Conservation (phyloP, 2,797 vertebrate species). For the Mus caroli region DNA sequence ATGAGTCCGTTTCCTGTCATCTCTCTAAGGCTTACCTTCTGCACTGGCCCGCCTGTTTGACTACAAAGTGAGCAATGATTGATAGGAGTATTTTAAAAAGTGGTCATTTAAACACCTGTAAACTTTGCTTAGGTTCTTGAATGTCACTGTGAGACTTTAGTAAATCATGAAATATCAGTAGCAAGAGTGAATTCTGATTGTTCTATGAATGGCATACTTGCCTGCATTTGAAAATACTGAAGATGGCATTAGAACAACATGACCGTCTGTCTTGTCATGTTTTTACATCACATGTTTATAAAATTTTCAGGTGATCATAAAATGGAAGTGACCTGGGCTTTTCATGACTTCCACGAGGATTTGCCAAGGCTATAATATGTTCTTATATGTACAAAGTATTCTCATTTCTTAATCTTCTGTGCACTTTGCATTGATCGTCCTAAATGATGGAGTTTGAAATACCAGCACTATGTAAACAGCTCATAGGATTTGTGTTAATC, state of each 20-base stretch:
- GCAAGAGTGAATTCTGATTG: not conserved
- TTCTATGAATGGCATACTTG: not conserved
- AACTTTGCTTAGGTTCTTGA: not conserved
- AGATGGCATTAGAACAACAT: not conserved
- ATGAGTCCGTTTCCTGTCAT: no score
- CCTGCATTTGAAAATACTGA: not conserved
- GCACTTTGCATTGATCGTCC: conserved; percentile 66
- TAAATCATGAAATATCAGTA: not conserved
- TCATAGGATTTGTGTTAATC: conserved; percentile 78
- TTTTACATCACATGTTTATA: not conserved
- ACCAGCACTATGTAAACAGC: conserved; percentile 73
- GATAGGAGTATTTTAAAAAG: not conserved
- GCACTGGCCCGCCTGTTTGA: no score
- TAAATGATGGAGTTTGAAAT: conserved; percentile 74
- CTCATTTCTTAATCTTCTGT: conserved; percentile 75
- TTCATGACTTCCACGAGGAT: conserved; percentile 18
- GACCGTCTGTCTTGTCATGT: not conserved
- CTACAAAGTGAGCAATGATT: not conserved
- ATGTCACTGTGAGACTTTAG: not conserved
- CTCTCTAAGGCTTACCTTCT: no score
- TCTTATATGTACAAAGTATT: conserved; percentile 64
- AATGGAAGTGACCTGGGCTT: not conserved
- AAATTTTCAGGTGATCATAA: not conserved
- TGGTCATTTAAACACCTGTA: not conserved
- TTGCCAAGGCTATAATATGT: conserved; percentile 44